These are phyloP conservation scores for Tylochromis polylepis DNA, from an alignment of 2,113 vertebrate species.

Conservation along the genomic window DNA sequence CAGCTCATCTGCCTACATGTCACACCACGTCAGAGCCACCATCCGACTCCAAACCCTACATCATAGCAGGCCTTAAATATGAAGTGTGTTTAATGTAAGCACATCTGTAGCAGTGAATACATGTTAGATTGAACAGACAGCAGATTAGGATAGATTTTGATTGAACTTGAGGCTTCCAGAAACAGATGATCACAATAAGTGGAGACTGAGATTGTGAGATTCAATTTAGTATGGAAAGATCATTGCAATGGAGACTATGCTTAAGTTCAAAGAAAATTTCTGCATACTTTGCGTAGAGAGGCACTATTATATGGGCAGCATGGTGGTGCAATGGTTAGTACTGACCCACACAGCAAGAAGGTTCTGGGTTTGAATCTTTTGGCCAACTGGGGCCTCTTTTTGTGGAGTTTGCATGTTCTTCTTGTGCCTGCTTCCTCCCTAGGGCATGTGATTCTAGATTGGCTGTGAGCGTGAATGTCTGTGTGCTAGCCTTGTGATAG, in stretches of 20 bases:
- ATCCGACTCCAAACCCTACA: background rate
- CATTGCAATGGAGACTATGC: background rate
- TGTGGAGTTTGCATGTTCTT: background rate
- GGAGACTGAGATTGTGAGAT: background rate
- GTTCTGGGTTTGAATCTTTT: background rate
- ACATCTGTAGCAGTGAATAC: background rate
- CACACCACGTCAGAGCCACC: background rate
- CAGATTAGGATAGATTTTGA: background rate
- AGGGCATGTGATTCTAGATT: no score
- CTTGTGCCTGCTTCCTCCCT: no score
- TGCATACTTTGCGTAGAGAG: background rate
- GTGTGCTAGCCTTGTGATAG: no score
- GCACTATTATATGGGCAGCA: background rate
- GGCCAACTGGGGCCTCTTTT: background rate
- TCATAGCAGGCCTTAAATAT: background rate
- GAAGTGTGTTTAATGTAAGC: background rate
- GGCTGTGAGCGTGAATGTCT: no score
- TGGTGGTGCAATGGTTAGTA: background rate
- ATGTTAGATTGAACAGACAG: background rate
- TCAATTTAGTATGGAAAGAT: background rate
- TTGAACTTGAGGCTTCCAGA: background rate
- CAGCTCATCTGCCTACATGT: background rate
- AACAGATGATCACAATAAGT: background rate
- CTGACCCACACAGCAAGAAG: background rate
- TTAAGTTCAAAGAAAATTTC: background rate